Conservation (phyloP, 2,113 vertebrate species). For the Corythaixoides concolor region DNA sequence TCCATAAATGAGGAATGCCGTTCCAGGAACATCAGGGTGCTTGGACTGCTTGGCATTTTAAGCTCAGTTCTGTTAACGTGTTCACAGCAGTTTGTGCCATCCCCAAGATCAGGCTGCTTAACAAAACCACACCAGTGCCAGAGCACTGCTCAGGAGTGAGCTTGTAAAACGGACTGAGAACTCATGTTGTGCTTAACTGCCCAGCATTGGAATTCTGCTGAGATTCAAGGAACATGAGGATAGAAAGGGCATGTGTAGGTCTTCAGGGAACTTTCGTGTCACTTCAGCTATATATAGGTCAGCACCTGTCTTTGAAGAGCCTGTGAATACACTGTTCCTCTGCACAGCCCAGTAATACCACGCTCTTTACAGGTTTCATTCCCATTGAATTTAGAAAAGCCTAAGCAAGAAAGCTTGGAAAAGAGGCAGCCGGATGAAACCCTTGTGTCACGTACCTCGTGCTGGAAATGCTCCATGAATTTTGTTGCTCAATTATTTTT, state of each 20-base stretch:
- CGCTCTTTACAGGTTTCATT: not conserved
- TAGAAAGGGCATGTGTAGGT: not conserved
- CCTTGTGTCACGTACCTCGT: rapidly evolving
- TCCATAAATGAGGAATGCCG: not conserved
- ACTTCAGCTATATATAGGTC: not conserved
- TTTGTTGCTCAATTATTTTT: not conserved
- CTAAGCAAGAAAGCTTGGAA: not conserved
- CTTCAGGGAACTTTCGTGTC: not conserved
- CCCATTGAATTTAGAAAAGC: not conserved
- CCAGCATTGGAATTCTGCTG: not conserved
- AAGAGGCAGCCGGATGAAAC: not conserved
- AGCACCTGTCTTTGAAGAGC: not conserved
- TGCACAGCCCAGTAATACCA: not conserved
- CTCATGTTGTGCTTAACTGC: not conserved
- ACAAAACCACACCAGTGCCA: not conserved
- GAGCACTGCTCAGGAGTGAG: not conserved
- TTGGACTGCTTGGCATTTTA: not conserved
- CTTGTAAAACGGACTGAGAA: not conserved
- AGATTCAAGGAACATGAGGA: not conserved
- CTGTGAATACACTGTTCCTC: not conserved
- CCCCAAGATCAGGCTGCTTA: not conserved
- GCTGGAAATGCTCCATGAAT: not conserved
- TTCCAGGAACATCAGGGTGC: not conserved
- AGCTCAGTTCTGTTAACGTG: not conserved
- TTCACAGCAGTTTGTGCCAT: not conserved